Evolutionary conservation across 2,888 invertebrate genomes (phyloP), one percentile per base, ranked within the genome.

Genomic region (Hylaea fasciaria): DNA sequence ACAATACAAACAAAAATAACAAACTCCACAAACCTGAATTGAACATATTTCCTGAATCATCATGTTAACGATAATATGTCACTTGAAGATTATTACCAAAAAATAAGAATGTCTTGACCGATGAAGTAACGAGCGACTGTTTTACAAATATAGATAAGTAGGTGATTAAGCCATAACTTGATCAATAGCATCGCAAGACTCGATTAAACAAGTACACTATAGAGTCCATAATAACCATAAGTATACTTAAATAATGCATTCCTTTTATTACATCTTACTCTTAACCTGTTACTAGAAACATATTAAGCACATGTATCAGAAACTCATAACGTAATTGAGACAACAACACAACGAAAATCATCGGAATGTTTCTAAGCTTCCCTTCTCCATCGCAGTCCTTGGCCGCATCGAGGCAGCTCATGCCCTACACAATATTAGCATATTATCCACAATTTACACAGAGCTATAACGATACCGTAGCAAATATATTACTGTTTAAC

Each of bases 361-460:
- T 64, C 66, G 76, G 78, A 80, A 78, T 80, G 77, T 78, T 76
- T 73, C 74, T 73, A 74, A 78, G 78, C 73, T 80, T 75, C 80
- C 80, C 81, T 80, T 80, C 80, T 81, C 80, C 70, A 70, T 41
- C 50, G 61, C 72, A 61, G 69, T 78, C 81, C 81, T 80, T 80
- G 80, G 75, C 79, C 80, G 70, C 69, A 70, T 69, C 76, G 67
- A 66, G 28, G 64, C 62, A 71, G 70, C 65, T 64, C 71, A 68
- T 76, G 69, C 74, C 73, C 78, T 76, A 68, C 75, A 72, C 61
- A 70, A 62, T 71, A 80, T 78, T 77, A 73, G 67, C 77, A 76
- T 77, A 73, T n/a, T n/a, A n/a, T 69, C 69, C 66, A 71, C 68
- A 70, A 65, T 61, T 70, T 59, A 63, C 28, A 28, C 14, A n/a